Percentiles rank a stretch among this genome's conserved stretches.
These are phyloP conservation scores for Trichogramma dendrolimi DNA, from an alignment of 2,888 invertebrate species.

Conservation along the genomic window DNA sequence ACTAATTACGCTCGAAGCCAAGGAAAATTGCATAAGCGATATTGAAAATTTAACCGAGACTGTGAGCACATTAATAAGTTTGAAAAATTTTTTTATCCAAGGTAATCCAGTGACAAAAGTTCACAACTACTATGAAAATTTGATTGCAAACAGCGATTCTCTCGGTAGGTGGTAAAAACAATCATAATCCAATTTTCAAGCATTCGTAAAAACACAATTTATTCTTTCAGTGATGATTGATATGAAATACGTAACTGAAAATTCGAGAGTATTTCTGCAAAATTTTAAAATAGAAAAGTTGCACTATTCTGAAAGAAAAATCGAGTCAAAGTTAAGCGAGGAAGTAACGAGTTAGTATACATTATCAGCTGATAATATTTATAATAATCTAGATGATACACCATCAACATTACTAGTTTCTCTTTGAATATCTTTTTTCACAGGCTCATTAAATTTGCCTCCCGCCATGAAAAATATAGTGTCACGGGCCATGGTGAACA, in stretches of 20 bases:
- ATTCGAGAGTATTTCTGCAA: slow-evolving; percentile 61
- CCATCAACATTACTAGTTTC: no score
- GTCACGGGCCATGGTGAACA: slow-evolving; percentile 46
- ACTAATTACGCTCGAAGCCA: slow-evolving; percentile 58
- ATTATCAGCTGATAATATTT: background rate
- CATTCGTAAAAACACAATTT: background rate
- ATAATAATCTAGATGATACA: no score
- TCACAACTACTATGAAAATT: slow-evolving; percentile 64
- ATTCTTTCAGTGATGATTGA: slow-evolving; percentile 58
- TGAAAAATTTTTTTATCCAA: slow-evolving; percentile 58
- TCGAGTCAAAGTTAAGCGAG: slow-evolving; percentile 39
- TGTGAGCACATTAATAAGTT: slow-evolving; percentile 56
- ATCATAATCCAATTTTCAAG: background rate
- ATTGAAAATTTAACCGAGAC: slow-evolving; percentile 57
- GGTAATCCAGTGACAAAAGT: slow-evolving; percentile 64
- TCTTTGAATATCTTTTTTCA: slow-evolving; percentile 1
- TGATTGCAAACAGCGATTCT: slow-evolving; percentile 61
- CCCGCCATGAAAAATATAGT: slow-evolving; percentile 46
- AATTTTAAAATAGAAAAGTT: slow-evolving; percentile 60
- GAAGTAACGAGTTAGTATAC: slow-evolving; percentile 36
- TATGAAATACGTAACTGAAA: slow-evolving; percentile 58
- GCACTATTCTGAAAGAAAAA: slow-evolving; percentile 35
- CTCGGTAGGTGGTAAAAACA: slow-evolving; percentile 53
- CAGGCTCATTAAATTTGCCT: slow-evolving; percentile 47
- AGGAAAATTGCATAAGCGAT: slow-evolving; percentile 59